A percentile compares a stretch with the other conserved stretches of the same genome.
phyloP scores from a whole-genome alignment of 2,113 vertebrate genomes.

The Phylloscopus trochiloides region DNA sequence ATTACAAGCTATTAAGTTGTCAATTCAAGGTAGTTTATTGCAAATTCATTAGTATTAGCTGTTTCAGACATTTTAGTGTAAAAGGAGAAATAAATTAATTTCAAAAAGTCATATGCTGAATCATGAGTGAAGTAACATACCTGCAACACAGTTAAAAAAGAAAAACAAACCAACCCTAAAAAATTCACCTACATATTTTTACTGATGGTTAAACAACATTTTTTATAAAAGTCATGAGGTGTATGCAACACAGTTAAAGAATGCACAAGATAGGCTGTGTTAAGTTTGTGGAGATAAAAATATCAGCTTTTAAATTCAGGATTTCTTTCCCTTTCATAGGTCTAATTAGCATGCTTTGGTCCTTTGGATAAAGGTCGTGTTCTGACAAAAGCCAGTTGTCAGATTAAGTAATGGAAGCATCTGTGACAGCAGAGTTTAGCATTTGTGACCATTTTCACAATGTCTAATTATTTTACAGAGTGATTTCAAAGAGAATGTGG shows the following conservation, averaged over 20 bases:
- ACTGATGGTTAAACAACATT: background rate
- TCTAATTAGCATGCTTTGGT: background rate
- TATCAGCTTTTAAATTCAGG: background rate
- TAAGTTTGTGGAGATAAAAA: background rate
- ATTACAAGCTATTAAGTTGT: slow-evolving; percentile 61
- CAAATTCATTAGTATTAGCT: slow-evolving; percentile 53
- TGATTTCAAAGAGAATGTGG: background rate
- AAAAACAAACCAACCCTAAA: background rate
- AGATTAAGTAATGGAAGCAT: background rate
- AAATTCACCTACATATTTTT: background rate
- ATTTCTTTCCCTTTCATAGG: background rate
- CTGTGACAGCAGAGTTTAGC: background rate
- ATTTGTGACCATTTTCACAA: background rate
- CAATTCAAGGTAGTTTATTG: slow-evolving; percentile 43
- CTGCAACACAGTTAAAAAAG: background rate
- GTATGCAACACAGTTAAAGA: background rate
- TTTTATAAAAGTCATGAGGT: background rate
- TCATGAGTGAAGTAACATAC: background rate
- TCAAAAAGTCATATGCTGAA: background rate
- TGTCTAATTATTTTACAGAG: background rate
- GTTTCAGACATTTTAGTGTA: slow-evolving; percentile 8
- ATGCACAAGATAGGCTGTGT: background rate
- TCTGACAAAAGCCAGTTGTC: background rate
- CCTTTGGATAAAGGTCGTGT: background rate
- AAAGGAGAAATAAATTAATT: slow-evolving; percentile 1